These are phyloP conservation scores for Papilio machaon DNA, from an alignment of 1,140 invertebrate species.

Conservation along the genomic window DNA sequence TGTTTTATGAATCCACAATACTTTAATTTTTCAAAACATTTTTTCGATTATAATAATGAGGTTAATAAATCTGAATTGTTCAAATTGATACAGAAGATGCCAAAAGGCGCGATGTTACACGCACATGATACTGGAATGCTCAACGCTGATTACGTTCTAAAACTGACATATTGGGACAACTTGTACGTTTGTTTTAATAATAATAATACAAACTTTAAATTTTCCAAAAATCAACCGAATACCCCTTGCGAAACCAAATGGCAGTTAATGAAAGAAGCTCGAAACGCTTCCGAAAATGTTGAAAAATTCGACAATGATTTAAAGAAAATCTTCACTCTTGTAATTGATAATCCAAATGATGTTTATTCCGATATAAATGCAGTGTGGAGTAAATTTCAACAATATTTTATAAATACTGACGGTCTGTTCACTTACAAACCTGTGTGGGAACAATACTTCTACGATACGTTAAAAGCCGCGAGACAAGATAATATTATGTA, in stretches of 20 bases:
- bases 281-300: slow-evolving; percentile 78
- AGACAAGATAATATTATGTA: slow-evolving; percentile 92
- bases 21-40: slow-evolving; percentile 87
- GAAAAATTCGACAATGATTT: slow-evolving; percentile 84
- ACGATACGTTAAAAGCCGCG: slow-evolving; percentile 86
- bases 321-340: slow-evolving; percentile 83
- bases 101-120: slow-evolving; percentile 89
- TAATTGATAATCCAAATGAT: slow-evolving; percentile 82
- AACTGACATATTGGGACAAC: slow-evolving; percentile 86
- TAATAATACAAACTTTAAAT: slow-evolving; percentile 52
- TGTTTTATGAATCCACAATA: slow-evolving; percentile 82
- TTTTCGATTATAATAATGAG: slow-evolving; percentile 84
- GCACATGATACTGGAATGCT: slow-evolving; percentile 86
- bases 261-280: slow-evolving; percentile 81
- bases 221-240: slow-evolving; percentile 68
- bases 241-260: slow-evolving; percentile 71
- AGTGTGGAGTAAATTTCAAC: slow-evolving; percentile 87
- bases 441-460: slow-evolving; percentile 88
- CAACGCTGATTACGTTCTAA: slow-evolving; percentile 85
- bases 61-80: slow-evolving; percentile 87
- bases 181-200: slow-evolving; percentile 85
- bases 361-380: slow-evolving; percentile 84
- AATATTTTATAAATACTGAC: slow-evolving; percentile 83
- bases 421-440: slow-evolving; percentile 87
- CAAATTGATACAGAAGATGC: slow-evolving; percentile 85